phyloP scores from a whole-genome alignment of 2,113 vertebrate species.

The Phaetusa simplex region DNA sequence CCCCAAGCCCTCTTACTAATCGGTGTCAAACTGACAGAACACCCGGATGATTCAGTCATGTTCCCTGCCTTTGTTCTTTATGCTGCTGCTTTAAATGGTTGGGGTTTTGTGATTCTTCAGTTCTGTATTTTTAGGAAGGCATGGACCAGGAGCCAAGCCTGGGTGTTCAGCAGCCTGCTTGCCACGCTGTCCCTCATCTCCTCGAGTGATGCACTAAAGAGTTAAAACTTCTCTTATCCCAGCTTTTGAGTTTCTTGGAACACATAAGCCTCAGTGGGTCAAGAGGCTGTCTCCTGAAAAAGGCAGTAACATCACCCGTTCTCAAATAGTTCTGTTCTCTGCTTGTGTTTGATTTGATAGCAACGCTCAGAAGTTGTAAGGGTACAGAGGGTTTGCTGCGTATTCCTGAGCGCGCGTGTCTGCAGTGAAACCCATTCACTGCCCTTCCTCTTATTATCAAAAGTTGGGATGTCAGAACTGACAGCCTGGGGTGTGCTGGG shows the following conservation, averaged over 20 bases:
- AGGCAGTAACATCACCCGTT: not conserved
- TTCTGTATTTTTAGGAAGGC: not conserved
- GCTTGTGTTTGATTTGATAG: not conserved
- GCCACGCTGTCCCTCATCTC: not conserved
- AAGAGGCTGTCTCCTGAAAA: not conserved
- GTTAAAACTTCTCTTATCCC: not conserved
- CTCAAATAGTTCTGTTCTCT: not conserved
- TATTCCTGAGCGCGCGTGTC: not conserved
- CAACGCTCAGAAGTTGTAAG: not conserved
- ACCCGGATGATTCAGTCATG: rapidly evolving
- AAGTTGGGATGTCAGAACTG: slow-evolving; percentile 25
- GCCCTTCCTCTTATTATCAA: not conserved
- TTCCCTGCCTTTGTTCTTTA: not conserved
- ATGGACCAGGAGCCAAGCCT: too few relatives aligned
- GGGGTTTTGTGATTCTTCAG: not conserved
- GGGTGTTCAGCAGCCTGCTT: not conserved
- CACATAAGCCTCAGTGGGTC: not conserved
- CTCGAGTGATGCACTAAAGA: not conserved
- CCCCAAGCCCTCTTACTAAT: not conserved
- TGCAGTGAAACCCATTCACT: not conserved
- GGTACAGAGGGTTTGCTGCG: not conserved
- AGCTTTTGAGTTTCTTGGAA: not conserved
- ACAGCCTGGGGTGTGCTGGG: slow-evolving; percentile 1
- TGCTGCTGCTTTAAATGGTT: not conserved
- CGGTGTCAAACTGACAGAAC: not conserved